These are phyloP conservation scores for Panthera leo DNA, from an alignment of 2,113 vertebrate species.

Conservation along the genomic window DNA sequence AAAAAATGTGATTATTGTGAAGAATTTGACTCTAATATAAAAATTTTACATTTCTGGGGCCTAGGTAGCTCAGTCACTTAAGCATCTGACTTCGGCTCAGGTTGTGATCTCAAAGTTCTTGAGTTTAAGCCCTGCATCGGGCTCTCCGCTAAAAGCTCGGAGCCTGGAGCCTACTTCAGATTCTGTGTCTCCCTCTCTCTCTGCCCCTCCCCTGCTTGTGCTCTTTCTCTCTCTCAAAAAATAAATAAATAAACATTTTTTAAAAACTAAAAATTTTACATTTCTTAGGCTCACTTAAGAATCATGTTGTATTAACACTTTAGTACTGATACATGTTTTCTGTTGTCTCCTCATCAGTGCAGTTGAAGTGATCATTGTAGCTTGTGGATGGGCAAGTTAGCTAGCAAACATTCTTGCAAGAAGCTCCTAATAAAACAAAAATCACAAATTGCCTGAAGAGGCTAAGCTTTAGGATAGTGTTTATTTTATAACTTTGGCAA, in stretches of 20 bases:
- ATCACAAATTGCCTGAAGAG: neutral
- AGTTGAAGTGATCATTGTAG: neutral
- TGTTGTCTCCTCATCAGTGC: neutral
- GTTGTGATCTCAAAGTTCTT: too few relatives aligned
- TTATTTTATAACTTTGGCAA: constrained; percentile 16
- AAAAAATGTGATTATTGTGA: neutral
- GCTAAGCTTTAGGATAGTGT: neutral
- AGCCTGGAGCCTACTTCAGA: too few relatives aligned
- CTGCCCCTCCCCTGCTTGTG: too few relatives aligned
- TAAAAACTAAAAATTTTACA: neutral
- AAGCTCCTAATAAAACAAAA: neutral
- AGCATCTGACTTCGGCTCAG: too few relatives aligned
- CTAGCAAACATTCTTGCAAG: neutral
- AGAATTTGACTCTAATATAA: neutral
- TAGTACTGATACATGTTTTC: neutral
- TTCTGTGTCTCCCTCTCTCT: too few relatives aligned
- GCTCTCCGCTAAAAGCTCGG: too few relatives aligned
- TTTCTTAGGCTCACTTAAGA: neutral
- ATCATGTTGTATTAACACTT: neutral
- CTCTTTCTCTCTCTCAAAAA: too few relatives aligned
- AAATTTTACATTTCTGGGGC: neutral
- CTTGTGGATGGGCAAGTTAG: neutral
- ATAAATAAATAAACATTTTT: too few relatives aligned
- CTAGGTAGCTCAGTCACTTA: too few relatives aligned
- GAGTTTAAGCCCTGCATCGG: too few relatives aligned